These are phyloP conservation scores for Drosophila subpulchrella DNA, from an alignment of 1,140 invertebrate genomes.

Conservation along the genomic window DNA sequence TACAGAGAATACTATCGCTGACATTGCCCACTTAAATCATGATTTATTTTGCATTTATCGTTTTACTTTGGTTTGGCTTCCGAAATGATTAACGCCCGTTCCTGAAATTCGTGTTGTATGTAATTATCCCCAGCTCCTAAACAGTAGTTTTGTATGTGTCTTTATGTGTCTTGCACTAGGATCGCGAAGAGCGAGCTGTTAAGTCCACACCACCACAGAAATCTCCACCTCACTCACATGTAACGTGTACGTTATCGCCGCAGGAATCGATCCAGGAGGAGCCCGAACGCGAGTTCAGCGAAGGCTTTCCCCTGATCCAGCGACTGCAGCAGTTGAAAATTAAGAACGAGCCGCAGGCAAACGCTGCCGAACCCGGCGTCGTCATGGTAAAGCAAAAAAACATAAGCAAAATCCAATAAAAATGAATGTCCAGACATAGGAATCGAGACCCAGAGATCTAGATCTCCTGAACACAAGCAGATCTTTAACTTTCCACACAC, in stretches of 20 bases:
- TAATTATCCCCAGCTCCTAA: slow-evolving; percentile 82
- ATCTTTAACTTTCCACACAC: not conserved
- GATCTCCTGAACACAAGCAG: not conserved
- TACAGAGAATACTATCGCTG: slow-evolving; percentile 1
- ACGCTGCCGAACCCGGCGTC: slow-evolving; percentile 54
- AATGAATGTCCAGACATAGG: not conserved
- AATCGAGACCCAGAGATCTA: not conserved
- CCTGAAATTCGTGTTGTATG: slow-evolving; percentile 68
- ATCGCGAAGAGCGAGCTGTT: slow-evolving; percentile 87
- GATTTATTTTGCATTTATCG: slow-evolving; percentile 18
- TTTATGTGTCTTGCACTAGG: slow-evolving; percentile 85
- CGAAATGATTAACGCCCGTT: slow-evolving; percentile 20
- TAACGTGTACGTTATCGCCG: slow-evolving; percentile 82
- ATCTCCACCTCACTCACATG: slow-evolving; percentile 84
- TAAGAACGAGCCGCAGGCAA: slow-evolving; percentile 89
- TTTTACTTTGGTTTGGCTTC: slow-evolving; percentile 52
- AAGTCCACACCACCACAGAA: slow-evolving; percentile 85
- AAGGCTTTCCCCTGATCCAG: slow-evolving; percentile 91
- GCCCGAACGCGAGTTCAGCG: slow-evolving; percentile 87
- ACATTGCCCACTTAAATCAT: slow-evolving; percentile 24
- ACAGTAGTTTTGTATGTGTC: slow-evolving; percentile 84
- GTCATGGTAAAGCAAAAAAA: slow-evolving; percentile 69
- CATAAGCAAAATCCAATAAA: too few relatives aligned
- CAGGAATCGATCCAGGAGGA: slow-evolving; percentile 84
- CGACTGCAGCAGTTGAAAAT: slow-evolving; percentile 91